Base-by-base conservation (phyloP, 2,113 vertebrate genomes). In the Clarias macrocephalus region DNA sequence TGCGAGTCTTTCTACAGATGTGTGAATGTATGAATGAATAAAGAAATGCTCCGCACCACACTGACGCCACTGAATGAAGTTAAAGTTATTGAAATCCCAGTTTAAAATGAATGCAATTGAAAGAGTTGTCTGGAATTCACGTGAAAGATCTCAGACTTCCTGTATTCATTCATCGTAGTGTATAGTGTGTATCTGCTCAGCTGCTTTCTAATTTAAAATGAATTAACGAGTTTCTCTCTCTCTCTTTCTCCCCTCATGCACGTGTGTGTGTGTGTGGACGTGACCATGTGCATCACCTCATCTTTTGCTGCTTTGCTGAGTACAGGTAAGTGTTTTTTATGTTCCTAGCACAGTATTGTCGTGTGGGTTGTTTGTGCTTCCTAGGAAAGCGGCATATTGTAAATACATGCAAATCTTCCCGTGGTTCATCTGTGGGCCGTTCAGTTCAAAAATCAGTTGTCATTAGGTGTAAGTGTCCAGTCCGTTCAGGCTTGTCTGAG, bases 261-360 rank as follows among this genome's bases (percentile, higher is more conserved):
- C 19, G 15, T 62, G 6, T 19, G 18, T 15, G 18, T 15, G 18
- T 56, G 18, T 65, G 5, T 62, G 80, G 59, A 77, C 28, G 37
- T 60, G 66, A 16, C 21, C n/a, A 23, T 63, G 19, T 1, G 28
- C 33, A 11, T 54, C 70, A 33, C 42, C 18, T 54, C 7, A 1
- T 37, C 59, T 57, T 21, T 23, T 15, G n/a, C 37, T n/a, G 16
- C 21, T 63, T 65, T 56, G n/a, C 80, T 54, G 33, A 76, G 12
- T 42, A 54, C 30, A 87, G 80, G 86, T 87, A 87, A 87, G 80
- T 87, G 68, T 87, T 75, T 54, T 21, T 65, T 2, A 2, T 48
- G 5, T 68, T 85, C 33, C 16, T 56, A 62, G 16, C 10, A 28
- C 25, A 8, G 7, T 28, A 65, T 52, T 62, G 13, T 80, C 19